Evolutionary conservation across 1,140 invertebrate species (phyloP), one percentile per base, ranked within the genome.

Genomic region (Aphidius ervi): DNA sequence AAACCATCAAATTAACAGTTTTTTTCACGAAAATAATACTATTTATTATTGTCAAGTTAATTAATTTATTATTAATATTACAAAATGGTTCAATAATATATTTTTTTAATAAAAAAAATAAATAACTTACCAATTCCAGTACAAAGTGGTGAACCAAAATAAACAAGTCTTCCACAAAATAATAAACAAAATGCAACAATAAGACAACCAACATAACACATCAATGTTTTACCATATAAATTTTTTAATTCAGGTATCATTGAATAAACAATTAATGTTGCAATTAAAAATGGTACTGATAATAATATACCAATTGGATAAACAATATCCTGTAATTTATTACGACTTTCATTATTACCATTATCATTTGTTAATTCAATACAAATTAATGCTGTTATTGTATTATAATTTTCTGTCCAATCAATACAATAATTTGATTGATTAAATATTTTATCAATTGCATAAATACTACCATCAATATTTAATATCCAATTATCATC

Each of bases 241-340:
- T 89, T 91, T 8, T 85, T 70, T 23, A 90, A 70, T 56, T 91
- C 88, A 0, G 86, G 85, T 41, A 90, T 83, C 37, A 87, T 74
- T 1, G 85, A 83, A 68, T 92, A 91, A 0, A 91, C 87, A 41
- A 88, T 58, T 54, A 91, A 86, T 2, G 90, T 91, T 0, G 83
- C 78, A 41, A 88, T 60, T 23, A 91, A 81, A 65, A 90, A 91
- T 0, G 87, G 86, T 10, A 89, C 82, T 2, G 89, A 91, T 6
- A 90, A 75, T 0, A 88, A 72, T 69, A 90, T 82, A 31, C 86
- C 87, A 10, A 78, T 48, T 0, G 68, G 70, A 55, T 75, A 73
- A 5, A 69, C n/a, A 4, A 52, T 65, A 20, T 65, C 56, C 5
- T 56, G 56, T 1, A 46, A 58, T 1, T 41, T 53, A 1, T 16